Base-by-base conservation (phyloP, 2,888 invertebrate genomes). In the Noctua pronuba region DNA sequence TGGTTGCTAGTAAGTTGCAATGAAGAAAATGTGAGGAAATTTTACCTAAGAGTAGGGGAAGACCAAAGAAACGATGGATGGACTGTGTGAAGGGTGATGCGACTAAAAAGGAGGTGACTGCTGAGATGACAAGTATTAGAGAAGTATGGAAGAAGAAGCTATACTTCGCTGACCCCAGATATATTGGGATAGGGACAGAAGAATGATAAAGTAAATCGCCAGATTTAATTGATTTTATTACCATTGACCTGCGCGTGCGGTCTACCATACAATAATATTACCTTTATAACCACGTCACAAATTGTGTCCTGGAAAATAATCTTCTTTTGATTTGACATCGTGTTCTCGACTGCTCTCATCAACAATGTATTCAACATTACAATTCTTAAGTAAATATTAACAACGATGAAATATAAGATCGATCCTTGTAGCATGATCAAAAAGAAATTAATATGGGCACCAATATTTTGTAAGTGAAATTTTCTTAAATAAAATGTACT, bases 361-460 rank as follows among this genome's bases (percentile, higher is more conserved):
- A 95, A 62, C 46, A 94, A 78, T 13, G 66, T 74, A 80, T 94
- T 93, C 2, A 95, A 85, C 68, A 90, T 86, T 41, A 92, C 66
- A 31, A 90, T 86, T 73, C 92, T 91, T 10, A 88, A 52, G 73
- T 91, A 93, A 60, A 94, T 91, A 75, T 90, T 91, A 4, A 91
- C 41, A 11, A 92, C 75, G 64, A 93, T 84, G 55, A 91, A 93
- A 44, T 88, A 82, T 35, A 92, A 85, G 5, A 93, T 86, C 0
- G 90, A 83, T 35, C 93, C 94, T 89, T 95, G 94, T n/a, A 94
- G 38, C 82, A 92, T 87, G 6, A 91, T 73, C 4, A 92, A 68
- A 52, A 91, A 92, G 55, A 94, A 90, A 10, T 90, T 86, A 4
- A 91, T 69, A 76, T 92, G 89, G 0, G 81, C 84, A 11, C 89